Conservation (phyloP, 2,113 vertebrate genomes). For the Pedionomus torquatus region DNA sequence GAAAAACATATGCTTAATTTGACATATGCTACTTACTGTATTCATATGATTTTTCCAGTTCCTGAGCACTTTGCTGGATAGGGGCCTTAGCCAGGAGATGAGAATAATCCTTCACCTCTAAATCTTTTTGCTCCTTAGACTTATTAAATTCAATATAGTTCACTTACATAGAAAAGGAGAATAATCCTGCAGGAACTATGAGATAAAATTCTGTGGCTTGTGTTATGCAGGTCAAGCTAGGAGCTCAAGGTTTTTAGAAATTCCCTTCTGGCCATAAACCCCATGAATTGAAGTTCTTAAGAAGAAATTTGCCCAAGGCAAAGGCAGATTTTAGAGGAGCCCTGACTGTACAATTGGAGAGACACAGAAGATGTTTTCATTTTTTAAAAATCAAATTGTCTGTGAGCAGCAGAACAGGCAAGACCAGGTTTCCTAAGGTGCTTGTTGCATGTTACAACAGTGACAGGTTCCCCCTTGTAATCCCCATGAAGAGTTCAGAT, state of each 20-base stretch:
- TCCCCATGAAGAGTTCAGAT: neutral
- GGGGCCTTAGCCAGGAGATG: neutral
- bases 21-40: neutral
- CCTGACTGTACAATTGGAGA: neutral
- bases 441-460: neutral
- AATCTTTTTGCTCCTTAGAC: neutral
- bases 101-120: slow-evolving; percentile 20
- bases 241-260: neutral
- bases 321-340: neutral
- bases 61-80: neutral
- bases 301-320: neutral
- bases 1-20: slow-evolving; percentile 33
- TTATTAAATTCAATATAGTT: slow-evolving; percentile 9
- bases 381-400: neutral
- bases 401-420: neutral
- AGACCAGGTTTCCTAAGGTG: neutral
- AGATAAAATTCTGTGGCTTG: neutral
- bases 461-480: neutral
- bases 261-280: neutral
- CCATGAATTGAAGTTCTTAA: neutral
- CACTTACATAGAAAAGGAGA: neutral
- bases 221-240: neutral
- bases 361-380: neutral
- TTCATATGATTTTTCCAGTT: neutral
- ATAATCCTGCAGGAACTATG: neutral